Conservation (phyloP, 2,888 invertebrate genomes). For the Tanaodytes sp. region DNA sequence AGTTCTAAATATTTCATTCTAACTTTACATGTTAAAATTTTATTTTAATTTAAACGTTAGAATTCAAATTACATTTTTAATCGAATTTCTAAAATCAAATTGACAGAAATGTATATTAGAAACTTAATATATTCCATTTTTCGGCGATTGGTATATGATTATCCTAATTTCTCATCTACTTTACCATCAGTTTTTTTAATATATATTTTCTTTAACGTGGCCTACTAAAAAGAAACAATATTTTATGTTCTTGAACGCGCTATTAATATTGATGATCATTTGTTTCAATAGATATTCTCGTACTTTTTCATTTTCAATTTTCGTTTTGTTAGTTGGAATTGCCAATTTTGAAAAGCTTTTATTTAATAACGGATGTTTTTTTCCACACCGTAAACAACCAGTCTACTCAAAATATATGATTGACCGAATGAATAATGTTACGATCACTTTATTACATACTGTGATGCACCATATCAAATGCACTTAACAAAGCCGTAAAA, state of each 20-base stretch:
- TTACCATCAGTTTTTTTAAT: constrained; percentile 31
- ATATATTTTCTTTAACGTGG: constrained; percentile 35
- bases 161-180: constrained; percentile 28
- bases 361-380: too few species aligned
- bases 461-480: neutral
- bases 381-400: too few species aligned
- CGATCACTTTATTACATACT: neutral
- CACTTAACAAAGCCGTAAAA: neutral
- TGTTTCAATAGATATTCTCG: constrained; percentile 10
- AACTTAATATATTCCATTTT: constrained; percentile 45
- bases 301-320: too few species aligned
- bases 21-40: too few species aligned
- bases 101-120: constrained; percentile 41
- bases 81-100: too few species aligned
- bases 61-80: too few species aligned
- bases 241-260: constrained; percentile 19
- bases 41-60: too few species aligned
- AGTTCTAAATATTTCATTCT: too few species aligned
- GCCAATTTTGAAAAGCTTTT: too few species aligned
- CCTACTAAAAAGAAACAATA: constrained; percentile 33
- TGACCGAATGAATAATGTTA: too few species aligned
- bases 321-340: too few species aligned
- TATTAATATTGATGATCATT: constrained; percentile 36
- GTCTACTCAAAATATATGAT: too few species aligned
- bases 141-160: constrained; percentile 38